A percentile compares a stretch with the other conserved stretches of the same genome.
Conservation (phyloP, 1,140 invertebrate genomes). For the Cyphomyrmex costatus region DNA sequence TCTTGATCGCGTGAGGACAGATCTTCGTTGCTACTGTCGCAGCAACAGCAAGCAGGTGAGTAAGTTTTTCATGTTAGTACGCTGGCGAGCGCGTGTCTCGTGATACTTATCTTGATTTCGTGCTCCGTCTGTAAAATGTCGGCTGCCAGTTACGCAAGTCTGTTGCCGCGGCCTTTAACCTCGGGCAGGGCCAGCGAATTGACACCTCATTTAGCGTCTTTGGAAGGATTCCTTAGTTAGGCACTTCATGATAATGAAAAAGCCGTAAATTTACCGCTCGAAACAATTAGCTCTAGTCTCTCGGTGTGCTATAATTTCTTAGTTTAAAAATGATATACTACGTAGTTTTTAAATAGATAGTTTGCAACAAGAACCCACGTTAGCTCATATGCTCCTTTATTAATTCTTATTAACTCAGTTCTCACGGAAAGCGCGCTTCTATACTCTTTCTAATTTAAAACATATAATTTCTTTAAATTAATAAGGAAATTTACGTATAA, state of each 20-base stretch:
- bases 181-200: slow-evolving; percentile 20
- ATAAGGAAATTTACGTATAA: background rate
- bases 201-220: slow-evolving; percentile 46
- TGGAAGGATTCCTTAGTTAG: slow-evolving; percentile 29
- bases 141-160: slow-evolving; percentile 26
- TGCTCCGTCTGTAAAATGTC: slow-evolving; percentile 9
- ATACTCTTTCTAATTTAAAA: no score
- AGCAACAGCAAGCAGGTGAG: slow-evolving; percentile 60
- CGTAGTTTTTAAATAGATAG: no score
- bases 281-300: background rate
- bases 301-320: no score
- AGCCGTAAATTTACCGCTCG: background rate
- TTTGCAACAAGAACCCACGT: no score
- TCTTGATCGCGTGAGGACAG: slow-evolving; percentile 64
- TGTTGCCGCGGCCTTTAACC: slow-evolving; percentile 43
- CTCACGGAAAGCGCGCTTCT: no score
- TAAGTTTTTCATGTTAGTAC: slow-evolving; percentile 53
- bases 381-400: no score
- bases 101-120: slow-evolving; percentile 50
- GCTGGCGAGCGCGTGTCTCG: slow-evolving; percentile 6
- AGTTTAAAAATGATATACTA: no score
- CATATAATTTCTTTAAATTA: no score
- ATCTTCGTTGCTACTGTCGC: slow-evolving; percentile 53
- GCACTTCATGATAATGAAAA: background rate
- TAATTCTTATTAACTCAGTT: no score